Conservation (phyloP, 37 sponge, comb jelly and placozoan genomes). For the Haliclona indistincta region DNA sequence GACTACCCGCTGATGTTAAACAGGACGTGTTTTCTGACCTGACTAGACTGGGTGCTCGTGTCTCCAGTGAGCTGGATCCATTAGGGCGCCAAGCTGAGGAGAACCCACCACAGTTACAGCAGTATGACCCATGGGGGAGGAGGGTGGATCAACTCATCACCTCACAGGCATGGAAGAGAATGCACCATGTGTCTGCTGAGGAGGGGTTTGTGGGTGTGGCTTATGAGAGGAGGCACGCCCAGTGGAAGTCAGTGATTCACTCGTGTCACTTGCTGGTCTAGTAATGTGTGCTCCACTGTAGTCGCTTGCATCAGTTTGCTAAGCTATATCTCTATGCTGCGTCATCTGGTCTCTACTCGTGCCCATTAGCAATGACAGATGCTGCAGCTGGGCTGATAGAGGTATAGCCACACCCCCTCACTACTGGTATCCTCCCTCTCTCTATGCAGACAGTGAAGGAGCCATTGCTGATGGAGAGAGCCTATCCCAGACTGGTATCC, state of each 20-base stretch:
- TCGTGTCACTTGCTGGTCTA: not conserved
- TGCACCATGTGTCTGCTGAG: constrained; percentile 82
- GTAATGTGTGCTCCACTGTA: not conserved
- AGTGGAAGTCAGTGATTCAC: constrained; percentile 60
- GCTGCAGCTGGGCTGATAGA: constrained; percentile 89
- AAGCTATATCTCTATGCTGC: constrained; percentile 84
- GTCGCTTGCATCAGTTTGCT: constrained; percentile 73
- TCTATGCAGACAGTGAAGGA: not conserved
- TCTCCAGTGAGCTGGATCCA: constrained; percentile 64
- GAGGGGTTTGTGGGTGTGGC: constrained; percentile 89
- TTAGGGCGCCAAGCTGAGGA: constrained; percentile 77
- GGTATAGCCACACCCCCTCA: constrained; percentile 9
- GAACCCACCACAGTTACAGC: constrained; percentile 66
- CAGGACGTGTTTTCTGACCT: constrained; percentile 65
- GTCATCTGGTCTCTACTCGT: constrained; percentile 93
- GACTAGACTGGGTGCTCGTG: constrained; percentile 62
- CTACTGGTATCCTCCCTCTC: not conserved
- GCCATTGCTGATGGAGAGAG: not conserved
- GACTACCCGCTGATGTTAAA: constrained; percentile 41
- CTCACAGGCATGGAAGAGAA: constrained; percentile 71
- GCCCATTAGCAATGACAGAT: constrained; percentile 99
- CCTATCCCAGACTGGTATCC: constrained; percentile 62
- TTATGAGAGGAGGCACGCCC: constrained; percentile 60
- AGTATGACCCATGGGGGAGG: constrained; percentile 84
- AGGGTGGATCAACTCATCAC: constrained; percentile 77